A percentile compares a stretch with the other conserved stretches of the same genome.
These are phyloP conservation scores for Sweltsa coloradensis DNA, from an alignment of 1,140 invertebrate genomes.

Conservation along the genomic window DNA sequence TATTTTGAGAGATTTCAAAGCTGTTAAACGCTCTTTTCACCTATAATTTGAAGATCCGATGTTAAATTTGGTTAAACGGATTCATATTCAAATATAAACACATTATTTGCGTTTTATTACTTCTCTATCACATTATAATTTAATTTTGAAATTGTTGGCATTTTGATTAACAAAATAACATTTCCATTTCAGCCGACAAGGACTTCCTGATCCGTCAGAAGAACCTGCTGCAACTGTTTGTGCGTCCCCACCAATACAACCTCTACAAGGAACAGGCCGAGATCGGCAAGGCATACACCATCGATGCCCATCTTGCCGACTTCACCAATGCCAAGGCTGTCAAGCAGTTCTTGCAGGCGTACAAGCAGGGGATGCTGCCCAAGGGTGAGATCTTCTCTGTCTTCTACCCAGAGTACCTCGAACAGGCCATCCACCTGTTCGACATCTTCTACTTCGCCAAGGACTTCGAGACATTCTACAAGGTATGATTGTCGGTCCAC, in stretches of 20 bases:
- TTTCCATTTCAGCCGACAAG: constrained; percentile 12
- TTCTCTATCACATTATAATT: too few species aligned
- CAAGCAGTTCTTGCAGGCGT: constrained; percentile 40
- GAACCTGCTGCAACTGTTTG: constrained; percentile 15
- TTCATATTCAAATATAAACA: too few species aligned
- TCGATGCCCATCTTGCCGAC: too few species aligned
- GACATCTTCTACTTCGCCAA: constrained; percentile 55
- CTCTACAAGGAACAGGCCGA: constrained; percentile 14
- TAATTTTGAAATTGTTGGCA: too few species aligned
- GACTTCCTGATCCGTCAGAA: constrained; percentile 14
- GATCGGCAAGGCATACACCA: constrained; percentile 12
- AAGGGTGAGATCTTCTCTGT: constrained; percentile 46
- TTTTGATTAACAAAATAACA: too few species aligned
- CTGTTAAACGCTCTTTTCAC: too few species aligned
- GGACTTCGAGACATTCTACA: constrained; percentile 48
- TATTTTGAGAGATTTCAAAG: too few species aligned
- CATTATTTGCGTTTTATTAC: too few species aligned
- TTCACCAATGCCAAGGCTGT: constrained; percentile 38
- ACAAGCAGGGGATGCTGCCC: constrained; percentile 42
- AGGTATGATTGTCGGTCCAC: too few species aligned
- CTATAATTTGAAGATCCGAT: too few species aligned
- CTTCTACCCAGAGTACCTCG: constrained; percentile 42
- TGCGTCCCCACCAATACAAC: constrained; percentile 17
- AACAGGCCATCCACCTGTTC: constrained; percentile 48
- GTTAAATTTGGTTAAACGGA: too few species aligned